phyloP scores from a whole-genome alignment of 2,888 invertebrate species.

The Periphyllus acericola region DNA sequence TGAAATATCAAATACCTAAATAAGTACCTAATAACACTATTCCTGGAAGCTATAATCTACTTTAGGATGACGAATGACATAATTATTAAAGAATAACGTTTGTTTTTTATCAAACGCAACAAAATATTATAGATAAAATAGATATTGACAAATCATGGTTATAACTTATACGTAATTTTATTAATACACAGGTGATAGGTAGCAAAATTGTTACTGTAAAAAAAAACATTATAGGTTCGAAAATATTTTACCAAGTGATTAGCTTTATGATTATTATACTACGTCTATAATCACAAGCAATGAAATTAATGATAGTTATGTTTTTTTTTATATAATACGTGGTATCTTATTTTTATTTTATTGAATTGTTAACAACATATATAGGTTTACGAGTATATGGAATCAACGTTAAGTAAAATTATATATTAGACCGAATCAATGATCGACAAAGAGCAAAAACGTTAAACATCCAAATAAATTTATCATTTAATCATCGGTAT shows the following conservation, averaged over 20 bases:
- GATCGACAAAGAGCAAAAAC: neutral
- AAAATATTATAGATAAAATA: neutral
- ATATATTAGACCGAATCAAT: neutral
- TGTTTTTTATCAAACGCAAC: neutral
- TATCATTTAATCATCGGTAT: no score
- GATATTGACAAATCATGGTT: neutral
- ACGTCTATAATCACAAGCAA: neutral
- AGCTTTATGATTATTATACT: neutral
- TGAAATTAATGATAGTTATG: neutral
- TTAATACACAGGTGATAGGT: neutral
- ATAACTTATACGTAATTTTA: neutral
- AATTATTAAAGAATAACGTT: neutral
- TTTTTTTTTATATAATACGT: neutral
- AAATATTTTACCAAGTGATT: slow-evolving; percentile 6
- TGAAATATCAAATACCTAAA: neutral
- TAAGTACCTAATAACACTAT: neutral
- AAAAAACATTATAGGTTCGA: neutral
- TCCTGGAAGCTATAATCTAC: neutral
- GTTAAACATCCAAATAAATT: neutral
- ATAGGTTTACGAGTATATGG: neutral
- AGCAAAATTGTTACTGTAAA: neutral
- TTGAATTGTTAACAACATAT: neutral
- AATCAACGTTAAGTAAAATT: neutral
- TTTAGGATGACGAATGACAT: neutral
- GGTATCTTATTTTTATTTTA: neutral